Base-by-base conservation (phyloP, 2,888 invertebrate species). In the Pyrrhia umbra region DNA sequence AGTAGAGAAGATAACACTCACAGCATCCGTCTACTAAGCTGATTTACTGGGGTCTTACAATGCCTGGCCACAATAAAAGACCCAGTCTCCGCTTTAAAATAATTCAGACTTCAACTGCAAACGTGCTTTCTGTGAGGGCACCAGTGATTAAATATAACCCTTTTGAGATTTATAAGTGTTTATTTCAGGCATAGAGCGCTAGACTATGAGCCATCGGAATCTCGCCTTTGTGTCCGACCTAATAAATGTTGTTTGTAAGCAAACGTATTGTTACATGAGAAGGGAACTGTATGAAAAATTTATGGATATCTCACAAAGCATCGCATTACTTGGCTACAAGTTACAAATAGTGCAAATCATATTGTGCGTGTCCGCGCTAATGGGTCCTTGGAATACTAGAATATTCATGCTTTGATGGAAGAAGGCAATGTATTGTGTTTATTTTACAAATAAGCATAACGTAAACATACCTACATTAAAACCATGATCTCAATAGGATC, bases 91-190 rank as follows among this genome's bases (percentile, higher is more conserved):
- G 90, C 88, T 90, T 92, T 92, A 90, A 92, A 91, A 92, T 91
- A 90, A 92, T 91, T 90, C 90, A 90, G 81, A 77, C 82, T 90
- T 89, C 87, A 88, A 88, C 87, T 92, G 86, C 89, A 88, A 91
- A 89, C 90, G 90, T 90, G 90, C 91, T 82, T 87, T 88, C 88
- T 88, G 89, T 88, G 90, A 90, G 90, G 87, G 86, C 89, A 86
- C 82, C 71, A 84, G 90, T 93, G 92, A 94, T 94, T 94, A 94
- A 94, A 94, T 93, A 90, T 90, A 90, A 92, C 89, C 87, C 86
- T 84, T 78, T 77, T 75, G 85, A 93, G 93, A 94, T 94, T 94
- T 94, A 94, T 93, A 93, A 89, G 93, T 91, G 92, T 90, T 92
- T 92, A 93, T 92, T 92, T 89, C 90, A 85, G 52, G 60, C 72